These are phyloP conservation scores for Amphipoea oculea DNA, from an alignment of 2,888 invertebrate genomes.

Conservation along the genomic window DNA sequence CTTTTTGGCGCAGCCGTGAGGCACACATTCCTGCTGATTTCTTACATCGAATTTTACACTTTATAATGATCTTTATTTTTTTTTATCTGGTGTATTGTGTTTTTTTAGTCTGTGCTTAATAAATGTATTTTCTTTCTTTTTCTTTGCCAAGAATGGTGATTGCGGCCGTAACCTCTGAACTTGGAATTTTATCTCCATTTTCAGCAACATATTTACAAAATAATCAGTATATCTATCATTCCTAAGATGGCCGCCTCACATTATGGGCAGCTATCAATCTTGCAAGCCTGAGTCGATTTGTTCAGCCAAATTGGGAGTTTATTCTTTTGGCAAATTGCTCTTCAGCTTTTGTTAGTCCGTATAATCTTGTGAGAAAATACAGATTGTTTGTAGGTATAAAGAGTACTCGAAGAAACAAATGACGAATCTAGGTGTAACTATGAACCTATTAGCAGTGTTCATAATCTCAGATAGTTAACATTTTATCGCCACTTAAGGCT, in stretches of 20 bases:
- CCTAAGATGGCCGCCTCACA: conserved; percentile 46
- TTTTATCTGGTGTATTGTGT: too few relatives aligned
- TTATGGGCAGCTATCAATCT: conserved; percentile 70
- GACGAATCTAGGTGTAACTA: not conserved
- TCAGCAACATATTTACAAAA: not conserved
- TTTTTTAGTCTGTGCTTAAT: too few relatives aligned
- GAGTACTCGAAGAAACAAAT: not conserved
- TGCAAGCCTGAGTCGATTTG: conserved; percentile 50
- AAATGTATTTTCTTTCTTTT: too few relatives aligned
- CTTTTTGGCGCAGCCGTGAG: too few relatives aligned
- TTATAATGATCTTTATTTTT: too few relatives aligned
- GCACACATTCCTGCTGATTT: too few relatives aligned
- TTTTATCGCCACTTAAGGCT: too few relatives aligned
- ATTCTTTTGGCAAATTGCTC: conserved; percentile 51
- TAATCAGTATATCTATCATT: conserved; percentile 38
- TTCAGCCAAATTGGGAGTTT: conserved; percentile 59
- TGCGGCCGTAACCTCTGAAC: too few relatives aligned
- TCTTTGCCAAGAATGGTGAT: too few relatives aligned
- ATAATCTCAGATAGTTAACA: not conserved
- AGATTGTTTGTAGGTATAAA: not conserved
- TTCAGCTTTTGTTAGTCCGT: conserved; percentile 18
- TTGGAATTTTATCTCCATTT: not conserved
- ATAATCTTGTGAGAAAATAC: conserved; percentile 30
- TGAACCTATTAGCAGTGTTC: not conserved
- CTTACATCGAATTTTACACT: too few relatives aligned